phyloP scores from a whole-genome alignment of 2,888 invertebrate genomes.

The Tridacna gigas region DNA sequence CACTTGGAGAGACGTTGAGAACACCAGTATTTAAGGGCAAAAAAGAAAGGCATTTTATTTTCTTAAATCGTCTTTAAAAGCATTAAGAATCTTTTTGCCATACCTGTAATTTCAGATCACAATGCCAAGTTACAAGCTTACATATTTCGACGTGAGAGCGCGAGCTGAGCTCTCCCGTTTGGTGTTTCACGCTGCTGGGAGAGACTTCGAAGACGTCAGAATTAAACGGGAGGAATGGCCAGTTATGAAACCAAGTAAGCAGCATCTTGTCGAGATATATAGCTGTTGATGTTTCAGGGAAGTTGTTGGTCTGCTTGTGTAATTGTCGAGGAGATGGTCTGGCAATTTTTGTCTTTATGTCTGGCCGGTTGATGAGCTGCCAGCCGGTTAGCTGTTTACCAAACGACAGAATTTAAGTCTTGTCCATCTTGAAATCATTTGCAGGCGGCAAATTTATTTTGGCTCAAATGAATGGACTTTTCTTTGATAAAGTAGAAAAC shows the following conservation, averaged over 20 bases:
- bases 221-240: constrained; percentile 44
- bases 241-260: constrained; percentile 44
- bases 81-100: too few species aligned
- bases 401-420: not conserved
- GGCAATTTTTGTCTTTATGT: not conserved
- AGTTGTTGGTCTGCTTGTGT: not conserved
- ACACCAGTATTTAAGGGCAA: not conserved
- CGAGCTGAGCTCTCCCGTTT: constrained; percentile 50
- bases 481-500: not conserved
- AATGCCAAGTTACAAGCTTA: constrained; percentile 54
- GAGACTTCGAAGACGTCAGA: constrained; percentile 51
- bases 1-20: not conserved
- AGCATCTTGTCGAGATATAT: not conserved
- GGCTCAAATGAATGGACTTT: too few species aligned
- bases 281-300: not conserved
- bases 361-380: not conserved
- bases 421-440: too few species aligned
- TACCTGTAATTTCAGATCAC: not conserved
- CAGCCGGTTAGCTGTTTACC: not conserved
- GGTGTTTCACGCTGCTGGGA: constrained; percentile 41
- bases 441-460: too few species aligned
- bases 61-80: too few species aligned
- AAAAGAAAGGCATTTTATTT: not conserved
- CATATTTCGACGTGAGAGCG: constrained; percentile 52
- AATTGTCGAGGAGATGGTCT: not conserved